Percentiles rank a stretch among this genome's conserved stretches.
Evolutionary conservation across 2,797 vertebrate genomes (phyloP).

Genomic region (Mareca penelope): DNA sequence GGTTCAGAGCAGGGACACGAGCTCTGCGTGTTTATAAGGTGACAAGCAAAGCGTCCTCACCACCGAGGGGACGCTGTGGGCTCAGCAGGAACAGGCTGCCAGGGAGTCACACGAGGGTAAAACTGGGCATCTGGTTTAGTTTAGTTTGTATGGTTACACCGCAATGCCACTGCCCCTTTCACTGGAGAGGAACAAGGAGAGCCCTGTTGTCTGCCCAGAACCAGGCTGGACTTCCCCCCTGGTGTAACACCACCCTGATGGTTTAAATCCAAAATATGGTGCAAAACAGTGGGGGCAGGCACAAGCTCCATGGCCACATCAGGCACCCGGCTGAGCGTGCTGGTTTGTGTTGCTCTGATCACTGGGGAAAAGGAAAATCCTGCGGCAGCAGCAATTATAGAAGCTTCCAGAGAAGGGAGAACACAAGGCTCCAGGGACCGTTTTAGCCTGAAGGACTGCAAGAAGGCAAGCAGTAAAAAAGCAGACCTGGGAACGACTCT

Average conservation of each 20-base stretch:
- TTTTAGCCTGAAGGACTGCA: not conserved
- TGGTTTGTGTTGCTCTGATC: not conserved
- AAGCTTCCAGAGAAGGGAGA: slow-evolving; percentile 17
- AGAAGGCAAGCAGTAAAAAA: slow-evolving; percentile 35
- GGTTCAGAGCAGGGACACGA: not conserved
- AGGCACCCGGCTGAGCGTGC: not conserved
- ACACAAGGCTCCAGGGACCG: slow-evolving; percentile 19
- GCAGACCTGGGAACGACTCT: slow-evolving; percentile 25
- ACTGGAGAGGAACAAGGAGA: not conserved
- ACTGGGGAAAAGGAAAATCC: slow-evolving; percentile 1
- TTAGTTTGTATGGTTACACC: not conserved
- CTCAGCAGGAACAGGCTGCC: not conserved
- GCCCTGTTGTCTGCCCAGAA: not conserved
- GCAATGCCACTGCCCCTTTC: not conserved
- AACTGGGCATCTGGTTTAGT: not conserved
- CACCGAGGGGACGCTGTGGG: rapidly evolving
- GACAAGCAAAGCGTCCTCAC: not conserved
- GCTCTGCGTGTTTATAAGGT: not conserved
- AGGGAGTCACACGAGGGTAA: not conserved
- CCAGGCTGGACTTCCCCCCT: not conserved
- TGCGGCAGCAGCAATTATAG: not conserved
- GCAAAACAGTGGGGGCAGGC: not conserved
- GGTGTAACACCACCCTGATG: not conserved
- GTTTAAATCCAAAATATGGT: not conserved
- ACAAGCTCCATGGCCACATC: not conserved